A percentile compares a stretch with the other conserved stretches of the same genome.
Conservation (phyloP, 2,888 invertebrate species). For the Ariolimax columbianus region DNA sequence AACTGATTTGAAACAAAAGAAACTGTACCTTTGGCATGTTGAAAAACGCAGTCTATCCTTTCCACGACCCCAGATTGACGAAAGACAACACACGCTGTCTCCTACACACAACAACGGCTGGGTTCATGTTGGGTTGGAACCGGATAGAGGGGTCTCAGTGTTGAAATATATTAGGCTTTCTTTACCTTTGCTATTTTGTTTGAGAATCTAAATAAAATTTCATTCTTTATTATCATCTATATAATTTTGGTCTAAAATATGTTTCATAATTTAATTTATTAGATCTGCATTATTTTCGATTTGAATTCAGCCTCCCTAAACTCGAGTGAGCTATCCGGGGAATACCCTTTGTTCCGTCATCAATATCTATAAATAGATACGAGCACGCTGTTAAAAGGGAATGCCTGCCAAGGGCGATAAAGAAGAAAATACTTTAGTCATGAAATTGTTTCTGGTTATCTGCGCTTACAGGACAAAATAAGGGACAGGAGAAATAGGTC, state of each 20-base stretch:
- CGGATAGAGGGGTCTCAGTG: background rate
- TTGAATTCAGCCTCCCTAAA: background rate
- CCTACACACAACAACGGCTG: constrained; percentile 29
- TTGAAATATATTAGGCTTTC: background rate
- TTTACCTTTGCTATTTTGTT: too few relatives aligned
- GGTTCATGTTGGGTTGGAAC: background rate
- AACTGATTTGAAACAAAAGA: background rate
- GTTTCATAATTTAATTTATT: background rate
- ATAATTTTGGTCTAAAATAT: background rate
- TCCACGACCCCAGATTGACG: background rate
- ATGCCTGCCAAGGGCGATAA: background rate
- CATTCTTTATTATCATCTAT: background rate
- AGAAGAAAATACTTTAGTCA: background rate
- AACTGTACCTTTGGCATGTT: constrained; percentile 18
- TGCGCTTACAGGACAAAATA: background rate
- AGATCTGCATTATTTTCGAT: background rate
- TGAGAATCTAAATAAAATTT: background rate
- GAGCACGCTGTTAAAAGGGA: constrained; percentile 3
- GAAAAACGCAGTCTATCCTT: too few relatives aligned
- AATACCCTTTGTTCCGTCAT: constrained; percentile 42
- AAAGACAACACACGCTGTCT: background rate
- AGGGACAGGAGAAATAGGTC: too few relatives aligned
- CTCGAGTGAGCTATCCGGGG: constrained; percentile 31
- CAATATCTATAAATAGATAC: constrained; percentile 32
- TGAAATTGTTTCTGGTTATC: background rate